These are phyloP conservation scores for Asarcornis scutulata DNA, from an alignment of 2,113 vertebrate species.

Conservation along the genomic window DNA sequence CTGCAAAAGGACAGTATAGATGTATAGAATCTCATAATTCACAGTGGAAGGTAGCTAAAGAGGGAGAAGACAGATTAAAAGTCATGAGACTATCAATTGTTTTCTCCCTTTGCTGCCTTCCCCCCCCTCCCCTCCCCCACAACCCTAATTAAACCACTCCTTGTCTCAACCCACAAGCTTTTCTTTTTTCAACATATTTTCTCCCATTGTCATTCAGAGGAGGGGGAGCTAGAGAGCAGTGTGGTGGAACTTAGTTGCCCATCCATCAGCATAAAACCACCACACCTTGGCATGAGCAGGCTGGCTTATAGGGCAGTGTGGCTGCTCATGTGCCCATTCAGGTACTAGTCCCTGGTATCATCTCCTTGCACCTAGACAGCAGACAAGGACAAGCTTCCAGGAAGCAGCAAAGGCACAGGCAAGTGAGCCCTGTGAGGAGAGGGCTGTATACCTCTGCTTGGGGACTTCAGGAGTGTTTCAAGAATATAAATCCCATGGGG, in stretches of 20 bases:
- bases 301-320: background rate
- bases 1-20: background rate
- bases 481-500: background rate
- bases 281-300: background rate
- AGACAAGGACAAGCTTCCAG: background rate
- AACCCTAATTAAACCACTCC: too few relatives aligned
- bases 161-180: too few relatives aligned
- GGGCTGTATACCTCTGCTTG: background rate
- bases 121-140: too few relatives aligned
- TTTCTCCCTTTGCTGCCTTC: too few relatives aligned
- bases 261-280: background rate
- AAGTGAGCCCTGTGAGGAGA: background rate
- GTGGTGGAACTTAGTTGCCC: too few relatives aligned
- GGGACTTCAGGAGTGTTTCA: background rate
- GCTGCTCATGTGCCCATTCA: too few relatives aligned
- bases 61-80: background rate
- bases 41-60: background rate
- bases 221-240: too few relatives aligned
- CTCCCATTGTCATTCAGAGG: too few relatives aligned
- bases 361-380: background rate
- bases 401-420: background rate
- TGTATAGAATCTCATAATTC: background rate
- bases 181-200: too few relatives aligned
- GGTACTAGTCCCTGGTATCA: background rate
- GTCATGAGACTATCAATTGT: background rate